phyloP scores from a whole-genome alignment of 2,797 vertebrate species.

The Sardinella longiceps region DNA sequence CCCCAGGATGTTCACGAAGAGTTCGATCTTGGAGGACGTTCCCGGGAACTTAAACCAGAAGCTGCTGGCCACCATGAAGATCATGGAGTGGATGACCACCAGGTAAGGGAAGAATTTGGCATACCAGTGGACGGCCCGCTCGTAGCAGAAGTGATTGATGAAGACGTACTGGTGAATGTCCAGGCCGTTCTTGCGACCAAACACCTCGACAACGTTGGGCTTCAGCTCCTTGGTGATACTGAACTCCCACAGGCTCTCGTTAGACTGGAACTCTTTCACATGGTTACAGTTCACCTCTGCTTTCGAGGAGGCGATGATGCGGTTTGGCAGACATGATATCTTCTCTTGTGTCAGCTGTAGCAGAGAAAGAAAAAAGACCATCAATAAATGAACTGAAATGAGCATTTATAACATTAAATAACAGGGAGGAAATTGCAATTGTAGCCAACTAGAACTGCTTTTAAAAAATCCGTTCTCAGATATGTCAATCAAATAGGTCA shows the following conservation, averaged over 20 bases:
- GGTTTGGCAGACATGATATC: conserved; percentile 87
- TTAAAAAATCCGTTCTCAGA: no score
- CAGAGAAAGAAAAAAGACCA: not conserved
- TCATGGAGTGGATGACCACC: conserved; percentile 86
- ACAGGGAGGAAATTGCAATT: no score
- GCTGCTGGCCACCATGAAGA: conserved; percentile 90
- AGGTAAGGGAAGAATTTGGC: conserved; percentile 93
- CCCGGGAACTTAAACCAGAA: conserved; percentile 95
- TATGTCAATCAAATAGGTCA: no score
- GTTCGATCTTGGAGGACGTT: conserved; percentile 91
- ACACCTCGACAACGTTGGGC: conserved; percentile 68
- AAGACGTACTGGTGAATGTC: conserved; percentile 91
- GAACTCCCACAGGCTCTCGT: conserved; percentile 59
- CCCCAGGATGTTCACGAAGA: conserved; percentile 85
- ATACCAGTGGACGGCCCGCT: conserved; percentile 88
- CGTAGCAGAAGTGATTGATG: conserved; percentile 90
- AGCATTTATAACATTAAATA: not conserved
- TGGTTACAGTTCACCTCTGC: conserved; percentile 76
- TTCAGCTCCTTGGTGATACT: conserved; percentile 44
- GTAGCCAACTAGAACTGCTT: no score
- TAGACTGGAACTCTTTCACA: conserved; percentile 65
- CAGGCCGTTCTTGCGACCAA: conserved; percentile 82
- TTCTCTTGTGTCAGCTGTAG: conserved; percentile 89
- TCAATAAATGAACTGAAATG: not conserved
- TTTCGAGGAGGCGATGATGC: conserved; percentile 65